Evolutionary conservation across 2,797 vertebrate genomes (phyloP).

Genomic region (Melanotaenia maccullochi): DNA sequence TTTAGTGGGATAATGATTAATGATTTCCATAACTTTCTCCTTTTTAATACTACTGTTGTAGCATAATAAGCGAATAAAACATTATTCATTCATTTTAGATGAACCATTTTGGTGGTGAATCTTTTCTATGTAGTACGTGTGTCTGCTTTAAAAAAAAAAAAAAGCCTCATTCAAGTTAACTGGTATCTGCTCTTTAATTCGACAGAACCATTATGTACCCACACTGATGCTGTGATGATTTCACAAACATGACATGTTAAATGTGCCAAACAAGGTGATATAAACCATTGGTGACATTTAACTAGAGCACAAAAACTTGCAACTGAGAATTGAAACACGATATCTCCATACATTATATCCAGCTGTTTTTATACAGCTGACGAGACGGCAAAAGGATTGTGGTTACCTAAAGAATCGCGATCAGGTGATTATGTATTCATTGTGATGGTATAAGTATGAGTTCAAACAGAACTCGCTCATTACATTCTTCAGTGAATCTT

Average conservation of each 20-base stretch:
- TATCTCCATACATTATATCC: too few species aligned
- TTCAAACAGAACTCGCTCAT: background rate
- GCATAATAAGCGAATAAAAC: background rate
- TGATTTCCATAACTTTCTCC: background rate
- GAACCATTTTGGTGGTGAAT: background rate
- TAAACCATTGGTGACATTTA: background rate
- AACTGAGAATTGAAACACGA: background rate
- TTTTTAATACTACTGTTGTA: background rate
- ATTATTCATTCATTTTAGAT: background rate
- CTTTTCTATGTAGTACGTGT: background rate
- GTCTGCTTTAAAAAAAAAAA: background rate
- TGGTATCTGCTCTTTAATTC: too few species aligned
- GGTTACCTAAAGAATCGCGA: too few species aligned
- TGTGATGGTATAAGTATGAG: background rate
- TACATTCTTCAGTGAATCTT: background rate
- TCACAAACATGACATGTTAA: background rate
- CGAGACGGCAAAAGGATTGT: too few species aligned
- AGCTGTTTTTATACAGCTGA: too few species aligned
- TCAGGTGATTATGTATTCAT: background rate
- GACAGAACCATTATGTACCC: background rate
- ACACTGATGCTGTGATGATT: background rate
- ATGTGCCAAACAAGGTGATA: background rate
- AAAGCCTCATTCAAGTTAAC: too few species aligned
- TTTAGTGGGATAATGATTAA: background rate
- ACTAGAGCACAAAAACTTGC: background rate